Conservation (phyloP, 2,888 invertebrate genomes). For the Cotesia congregata region DNA sequence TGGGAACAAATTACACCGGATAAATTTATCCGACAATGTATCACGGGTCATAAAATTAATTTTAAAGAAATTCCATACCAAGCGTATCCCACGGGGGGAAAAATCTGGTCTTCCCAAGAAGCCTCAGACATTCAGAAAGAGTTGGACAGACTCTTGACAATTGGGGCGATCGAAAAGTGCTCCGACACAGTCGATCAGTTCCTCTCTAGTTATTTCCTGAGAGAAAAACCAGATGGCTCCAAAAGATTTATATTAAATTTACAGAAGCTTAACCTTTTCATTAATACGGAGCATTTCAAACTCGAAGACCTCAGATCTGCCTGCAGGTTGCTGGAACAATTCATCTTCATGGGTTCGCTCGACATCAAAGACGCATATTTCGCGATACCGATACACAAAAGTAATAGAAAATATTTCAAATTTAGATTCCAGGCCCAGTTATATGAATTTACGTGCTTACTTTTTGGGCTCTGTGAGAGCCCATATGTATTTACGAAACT, state of each 20-base stretch:
- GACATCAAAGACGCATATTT: constrained; percentile 1
- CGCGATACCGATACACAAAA: not conserved
- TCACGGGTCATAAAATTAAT: not conserved
- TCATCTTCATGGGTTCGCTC: not conserved
- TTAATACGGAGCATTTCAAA: not conserved
- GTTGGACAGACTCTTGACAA: constrained; percentile 14
- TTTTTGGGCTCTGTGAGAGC: constrained; percentile 16
- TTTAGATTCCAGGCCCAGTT: constrained; percentile 1
- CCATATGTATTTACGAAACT: constrained; percentile 39
- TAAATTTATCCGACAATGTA: constrained; percentile 31
- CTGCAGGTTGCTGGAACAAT: not conserved
- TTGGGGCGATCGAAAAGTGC: not conserved
- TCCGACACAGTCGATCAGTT: not conserved
- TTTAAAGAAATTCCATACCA: constrained; percentile 2
- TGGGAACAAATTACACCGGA: constrained; percentile 35
- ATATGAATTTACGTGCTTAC: constrained; percentile 12
- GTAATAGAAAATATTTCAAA: constrained; percentile 13
- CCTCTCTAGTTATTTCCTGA: not conserved
- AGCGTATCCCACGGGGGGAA: not conserved
- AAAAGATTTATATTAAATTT: constrained; percentile 17
- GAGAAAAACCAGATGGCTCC: constrained; percentile 7
- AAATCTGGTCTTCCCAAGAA: too few relatives aligned
- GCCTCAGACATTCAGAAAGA: constrained; percentile 1
- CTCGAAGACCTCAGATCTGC: constrained; percentile 8
- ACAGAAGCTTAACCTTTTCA: not conserved